Base-by-base conservation (phyloP, 2,888 invertebrate species). In the Chaitophorus viminalis region DNA sequence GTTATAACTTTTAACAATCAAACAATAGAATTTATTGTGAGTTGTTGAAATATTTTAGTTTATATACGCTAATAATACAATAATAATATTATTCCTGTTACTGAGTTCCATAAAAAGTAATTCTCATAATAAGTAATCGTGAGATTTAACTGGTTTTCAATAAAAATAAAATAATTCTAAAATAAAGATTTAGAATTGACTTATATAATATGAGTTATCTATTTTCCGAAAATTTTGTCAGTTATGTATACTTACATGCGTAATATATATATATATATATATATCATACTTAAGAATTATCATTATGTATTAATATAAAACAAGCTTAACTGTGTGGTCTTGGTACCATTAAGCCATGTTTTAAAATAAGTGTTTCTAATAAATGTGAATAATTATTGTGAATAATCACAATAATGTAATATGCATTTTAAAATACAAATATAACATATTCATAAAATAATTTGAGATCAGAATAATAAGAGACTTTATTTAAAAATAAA, bases 1-100 rank as follows among this genome's bases (percentile, higher is more conserved):
- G 54, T 60, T 60, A 83, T 60, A 75, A 36, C 74, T 75, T 68
- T 52, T 60, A 52, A 25, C 39, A 36, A 75, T 17, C 46, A 11
- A 82, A 82, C 74, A 82, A 74, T 83, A 33, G 60, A 36, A 36
- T 39, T 83, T 60, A 29, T 39, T 36, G 21, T 39, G 29, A 75
- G 60, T 60, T 52, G n/a, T 21, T 79, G 68, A 54, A 33, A 81
- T 81, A 11, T 54, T 81, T 54, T 70, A n/a, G 52, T 82, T 29
- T 70, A 82, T 46, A 82, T 70, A 82, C 82, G 33, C 39, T 82
- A 70, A 82, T 75, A 33, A 74, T n/a, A 52, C 60, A 6, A 60
- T 74, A 18, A 29, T 74, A 33, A 36, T n/a, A 29, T n/a, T 60
- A 60, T 60, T 54, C 18, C 33, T 11, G 74, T 54, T 74, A 21